phyloP scores from a whole-genome alignment of 1,140 invertebrate species.

The Sogatella furcifera region DNA sequence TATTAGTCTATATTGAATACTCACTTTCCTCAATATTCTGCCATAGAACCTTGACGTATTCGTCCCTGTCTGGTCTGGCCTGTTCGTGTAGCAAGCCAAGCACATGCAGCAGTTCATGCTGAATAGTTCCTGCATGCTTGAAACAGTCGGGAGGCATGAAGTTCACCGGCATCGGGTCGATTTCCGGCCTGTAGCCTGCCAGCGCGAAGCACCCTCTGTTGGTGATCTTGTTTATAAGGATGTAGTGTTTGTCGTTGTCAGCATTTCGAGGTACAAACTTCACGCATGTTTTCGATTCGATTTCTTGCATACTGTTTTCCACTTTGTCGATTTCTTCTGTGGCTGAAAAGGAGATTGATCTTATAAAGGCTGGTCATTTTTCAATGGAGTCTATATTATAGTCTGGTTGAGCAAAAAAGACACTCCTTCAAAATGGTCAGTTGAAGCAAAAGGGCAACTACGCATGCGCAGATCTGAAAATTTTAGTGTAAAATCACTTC shows the following conservation, averaged over 20 bases:
- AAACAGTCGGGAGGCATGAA: slow-evolving; percentile 21
- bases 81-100: slow-evolving; percentile 38
- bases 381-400: too few relatives aligned
- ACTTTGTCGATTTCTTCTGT: slow-evolving; percentile 7
- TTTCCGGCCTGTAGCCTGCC: slow-evolving; percentile 21
- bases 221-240: slow-evolving; percentile 21
- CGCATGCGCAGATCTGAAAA: too few relatives aligned
- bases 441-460: too few relatives aligned
- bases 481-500: too few relatives aligned
- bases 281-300: slow-evolving; percentile 32
- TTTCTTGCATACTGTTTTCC: slow-evolving; percentile 15
- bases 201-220: slow-evolving; percentile 24
- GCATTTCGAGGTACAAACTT: slow-evolving; percentile 30
- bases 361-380: too few relatives aligned
- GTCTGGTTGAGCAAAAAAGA: too few relatives aligned
- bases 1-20: too few relatives aligned
- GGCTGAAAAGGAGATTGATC: neutral
- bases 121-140: slow-evolving; percentile 34
- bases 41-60: slow-evolving; percentile 34
- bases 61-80: slow-evolving; percentile 33
- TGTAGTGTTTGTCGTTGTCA: slow-evolving; percentile 24
- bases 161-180: slow-evolving; percentile 21
- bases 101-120: slow-evolving; percentile 38
- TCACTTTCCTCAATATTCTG: slow-evolving; percentile 37
- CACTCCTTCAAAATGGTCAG: too few relatives aligned